Percentiles rank a stretch among this genome's conserved stretches.
Conservation (phyloP, 2,113 vertebrate species). For the Garra rufa region DNA sequence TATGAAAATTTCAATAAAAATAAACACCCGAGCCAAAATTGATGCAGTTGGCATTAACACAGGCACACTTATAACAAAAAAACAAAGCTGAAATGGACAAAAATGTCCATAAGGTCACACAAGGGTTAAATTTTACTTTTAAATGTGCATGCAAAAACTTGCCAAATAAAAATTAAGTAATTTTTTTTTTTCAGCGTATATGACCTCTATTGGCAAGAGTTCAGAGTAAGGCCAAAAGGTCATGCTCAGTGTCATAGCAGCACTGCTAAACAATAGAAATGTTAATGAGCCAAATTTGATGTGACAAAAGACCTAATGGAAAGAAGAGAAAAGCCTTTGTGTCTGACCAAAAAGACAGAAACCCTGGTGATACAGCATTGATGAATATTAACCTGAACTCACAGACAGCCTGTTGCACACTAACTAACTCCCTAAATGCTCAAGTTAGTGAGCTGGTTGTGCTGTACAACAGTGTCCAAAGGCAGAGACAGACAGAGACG, state of each 20-base stretch:
- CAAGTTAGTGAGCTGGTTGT: background rate
- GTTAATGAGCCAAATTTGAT: conserved; percentile 75
- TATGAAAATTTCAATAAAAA: too few species aligned
- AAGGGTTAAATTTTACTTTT: too few species aligned
- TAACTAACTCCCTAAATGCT: conserved; percentile 6
- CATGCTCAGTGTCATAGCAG: conserved; percentile 66
- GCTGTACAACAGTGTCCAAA: conserved; percentile 31
- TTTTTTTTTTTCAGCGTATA: too few species aligned
- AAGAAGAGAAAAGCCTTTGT: conserved; percentile 63
- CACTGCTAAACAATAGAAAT: conserved; percentile 75
- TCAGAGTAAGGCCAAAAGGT: conserved; percentile 75
- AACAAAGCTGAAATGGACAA: too few species aligned
- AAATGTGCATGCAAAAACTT: too few species aligned
- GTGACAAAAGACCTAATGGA: conserved; percentile 69
- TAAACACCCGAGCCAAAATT: too few species aligned
- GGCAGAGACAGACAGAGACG: conserved; percentile 33
- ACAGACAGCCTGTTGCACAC: conserved; percentile 52
- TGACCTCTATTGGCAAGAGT: conserved; percentile 59
- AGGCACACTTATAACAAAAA: too few species aligned
- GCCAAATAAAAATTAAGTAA: too few species aligned
- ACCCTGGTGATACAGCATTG: conserved; percentile 59
- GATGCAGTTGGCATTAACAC: too few species aligned
- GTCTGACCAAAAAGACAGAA: conserved; percentile 34
- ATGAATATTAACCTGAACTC: conserved; percentile 45
- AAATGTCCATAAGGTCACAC: too few species aligned